Base-by-base conservation (phyloP, 1,140 invertebrate species). In the Calycopis cecrops region DNA sequence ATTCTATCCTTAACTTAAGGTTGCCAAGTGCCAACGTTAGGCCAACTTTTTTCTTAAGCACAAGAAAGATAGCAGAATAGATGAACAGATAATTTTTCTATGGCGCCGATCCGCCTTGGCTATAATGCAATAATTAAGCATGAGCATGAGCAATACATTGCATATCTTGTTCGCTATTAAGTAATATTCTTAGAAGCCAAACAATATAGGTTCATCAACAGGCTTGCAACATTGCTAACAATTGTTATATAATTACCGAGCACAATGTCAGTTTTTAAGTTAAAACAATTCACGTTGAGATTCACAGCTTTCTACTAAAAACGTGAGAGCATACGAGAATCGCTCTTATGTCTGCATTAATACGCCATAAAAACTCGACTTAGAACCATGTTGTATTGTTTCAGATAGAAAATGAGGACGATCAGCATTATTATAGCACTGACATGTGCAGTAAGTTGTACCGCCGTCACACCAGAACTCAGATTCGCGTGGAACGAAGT, bases 401-500 rank as follows among this genome's bases (percentile, higher is more conserved):
- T 40, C 71, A 82, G 79, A 53, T 57, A 37, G 16, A 76, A 63
- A 53, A 88, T 87, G 86, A 76, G 65, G 65, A 61, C 66, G 53
- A 55, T 79, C 35, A 48, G 59, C 53, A 53, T 86, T 28, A 51
- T 82, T 35, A 65, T 79, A 37, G 71, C 65, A 42, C 59, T 87
- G 12, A 63, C 79, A 47, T 62, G 73, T 34, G 57, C 67, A 18
- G 53, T 73, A 34, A 52, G 63, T 40, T 76, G 74, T 48, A 52
- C 73, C 38, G 79, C 77, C 14, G 88, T 89, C 0, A 94, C 92
- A 90, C 93, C 92, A 18, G 80, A 92, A 57, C 62, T 95, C 35
- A 88, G 91, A 55, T 95, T 92, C 77, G 89, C 90, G 48, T 94
- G 93, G 90, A 93, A 92, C 55, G 77, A 91, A 67, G 66, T 95